Conservation (phyloP, 2,888 invertebrate genomes). For the Muscina levida region DNA sequence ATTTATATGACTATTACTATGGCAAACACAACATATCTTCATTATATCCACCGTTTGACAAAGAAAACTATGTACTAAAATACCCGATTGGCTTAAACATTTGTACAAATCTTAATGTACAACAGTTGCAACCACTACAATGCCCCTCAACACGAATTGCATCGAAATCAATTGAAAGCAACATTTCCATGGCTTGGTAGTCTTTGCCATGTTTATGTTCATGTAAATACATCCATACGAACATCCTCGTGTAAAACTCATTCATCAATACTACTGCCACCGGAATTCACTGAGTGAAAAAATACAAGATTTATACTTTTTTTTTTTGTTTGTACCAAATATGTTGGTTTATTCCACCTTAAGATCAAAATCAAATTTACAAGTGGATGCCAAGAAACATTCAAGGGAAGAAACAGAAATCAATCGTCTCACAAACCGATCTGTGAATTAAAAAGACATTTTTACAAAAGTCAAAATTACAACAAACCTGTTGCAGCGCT, state of each 20-base stretch:
- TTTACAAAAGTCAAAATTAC: conserved; percentile 14
- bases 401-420: neutral
- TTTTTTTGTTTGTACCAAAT: conserved; percentile 3
- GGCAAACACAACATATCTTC: too few species aligned
- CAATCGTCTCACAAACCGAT: conserved; percentile 20
- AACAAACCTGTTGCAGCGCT: conserved; percentile 12
- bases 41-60: too few species aligned
- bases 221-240: neutral
- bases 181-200: conserved; percentile 1
- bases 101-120: too few species aligned
- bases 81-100: too few species aligned
- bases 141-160: too few species aligned
- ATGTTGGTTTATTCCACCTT: neutral
- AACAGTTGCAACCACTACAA: too few species aligned
- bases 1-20: too few species aligned
- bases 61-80: too few species aligned
- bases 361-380: conserved; percentile 55
- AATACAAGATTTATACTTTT: conserved; percentile 11
- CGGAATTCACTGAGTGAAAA: conserved; percentile 45
- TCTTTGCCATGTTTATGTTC: too few species aligned
- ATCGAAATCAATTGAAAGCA: too few species aligned
- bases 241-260: conserved; percentile 26
- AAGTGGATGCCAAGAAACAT: conserved; percentile 41
- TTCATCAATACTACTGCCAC: conserved; percentile 64
- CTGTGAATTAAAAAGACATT: neutral